Evolutionary conservation across 2,797 vertebrate genomes (phyloP).

Genomic region (Chelmon rostratus): DNA sequence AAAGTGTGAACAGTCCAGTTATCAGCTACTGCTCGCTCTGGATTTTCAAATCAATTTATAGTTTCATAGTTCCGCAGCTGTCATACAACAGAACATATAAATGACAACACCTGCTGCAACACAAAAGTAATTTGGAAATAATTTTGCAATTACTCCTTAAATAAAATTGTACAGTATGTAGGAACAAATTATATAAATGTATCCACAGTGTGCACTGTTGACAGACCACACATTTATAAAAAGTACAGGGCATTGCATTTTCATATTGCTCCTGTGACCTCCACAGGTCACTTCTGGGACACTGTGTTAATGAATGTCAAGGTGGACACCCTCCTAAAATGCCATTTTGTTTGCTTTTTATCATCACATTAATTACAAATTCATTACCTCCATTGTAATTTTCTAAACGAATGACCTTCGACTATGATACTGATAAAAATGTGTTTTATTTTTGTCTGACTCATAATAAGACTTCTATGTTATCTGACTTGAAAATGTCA

Average conservation of each 20-base stretch:
- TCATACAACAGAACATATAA: not conserved
- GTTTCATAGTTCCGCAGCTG: too few relatives aligned
- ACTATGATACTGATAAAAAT: constrained; percentile 76
- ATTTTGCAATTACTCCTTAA: too few relatives aligned
- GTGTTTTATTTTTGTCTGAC: constrained; percentile 71
- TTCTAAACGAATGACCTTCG: constrained; percentile 83
- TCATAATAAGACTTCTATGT: constrained; percentile 74
- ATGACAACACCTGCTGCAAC: not conserved
- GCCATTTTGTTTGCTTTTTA: constrained; percentile 80
- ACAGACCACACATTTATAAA: not conserved
- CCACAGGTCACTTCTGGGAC: constrained; percentile 40
- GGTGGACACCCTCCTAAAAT: constrained; percentile 75
- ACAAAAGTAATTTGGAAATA: too few relatives aligned
- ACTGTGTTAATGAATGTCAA: constrained; percentile 60
- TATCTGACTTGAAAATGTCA: constrained; percentile 88
- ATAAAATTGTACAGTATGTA: not conserved
- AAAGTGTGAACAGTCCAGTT: too few relatives aligned
- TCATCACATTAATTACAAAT: constrained; percentile 82
- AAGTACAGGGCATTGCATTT: constrained; percentile 29
- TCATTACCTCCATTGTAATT: constrained; percentile 80
- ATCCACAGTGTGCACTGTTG: not conserved
- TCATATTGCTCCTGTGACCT: constrained; percentile 51
- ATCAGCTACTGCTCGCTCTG: too few relatives aligned
- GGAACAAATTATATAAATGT: not conserved
- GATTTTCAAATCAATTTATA: too few relatives aligned